Conservation (phyloP, 1,140 invertebrate genomes). For the Ips typographus region DNA sequence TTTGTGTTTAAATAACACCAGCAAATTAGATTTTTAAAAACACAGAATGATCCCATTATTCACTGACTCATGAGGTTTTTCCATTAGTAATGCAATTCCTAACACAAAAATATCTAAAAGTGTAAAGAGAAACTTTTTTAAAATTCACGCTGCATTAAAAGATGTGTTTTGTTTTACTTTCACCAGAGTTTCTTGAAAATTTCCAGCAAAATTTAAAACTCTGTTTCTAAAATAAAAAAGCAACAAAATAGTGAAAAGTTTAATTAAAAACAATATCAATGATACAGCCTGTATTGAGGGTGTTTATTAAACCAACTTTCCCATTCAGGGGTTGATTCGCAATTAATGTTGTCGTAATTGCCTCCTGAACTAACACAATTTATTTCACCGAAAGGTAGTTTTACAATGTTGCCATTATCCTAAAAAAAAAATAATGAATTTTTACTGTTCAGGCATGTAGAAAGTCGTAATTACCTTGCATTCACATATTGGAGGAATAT, state of each 20-base stretch:
- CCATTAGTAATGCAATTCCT: too few relatives aligned
- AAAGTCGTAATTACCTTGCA: conserved; percentile 17
- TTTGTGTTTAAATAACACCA: not conserved
- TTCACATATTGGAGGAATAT: conserved; percentile 17
- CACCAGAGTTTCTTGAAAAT: too few relatives aligned
- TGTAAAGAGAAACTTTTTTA: not conserved
- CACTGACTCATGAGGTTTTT: too few relatives aligned
- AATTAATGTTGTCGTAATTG: conserved; percentile 18
- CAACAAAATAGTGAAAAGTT: not conserved
- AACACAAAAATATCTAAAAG: too few relatives aligned
- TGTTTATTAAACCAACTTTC: conserved; percentile 26
- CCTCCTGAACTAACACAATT: conserved; percentile 9
- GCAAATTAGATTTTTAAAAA: not conserved
- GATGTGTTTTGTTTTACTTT: too few relatives aligned
- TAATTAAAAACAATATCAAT: conserved; percentile 1
- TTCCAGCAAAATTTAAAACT: too few relatives aligned
- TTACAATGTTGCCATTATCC: conserved; percentile 16
- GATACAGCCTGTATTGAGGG: conserved; percentile 25
- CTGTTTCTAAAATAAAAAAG: not conserved
- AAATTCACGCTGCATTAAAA: not conserved
- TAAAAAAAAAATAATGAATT: conserved; percentile 8
- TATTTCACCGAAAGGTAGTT: conserved; percentile 14
- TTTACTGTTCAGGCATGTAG: not conserved
- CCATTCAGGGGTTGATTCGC: conserved; percentile 16
- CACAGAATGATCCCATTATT: not conserved